A percentile compares a stretch with the other conserved stretches of the same genome.
These are phyloP conservation scores for Marronus borbonicus DNA, from an alignment of 2,888 invertebrate genomes.

Conservation along the genomic window DNA sequence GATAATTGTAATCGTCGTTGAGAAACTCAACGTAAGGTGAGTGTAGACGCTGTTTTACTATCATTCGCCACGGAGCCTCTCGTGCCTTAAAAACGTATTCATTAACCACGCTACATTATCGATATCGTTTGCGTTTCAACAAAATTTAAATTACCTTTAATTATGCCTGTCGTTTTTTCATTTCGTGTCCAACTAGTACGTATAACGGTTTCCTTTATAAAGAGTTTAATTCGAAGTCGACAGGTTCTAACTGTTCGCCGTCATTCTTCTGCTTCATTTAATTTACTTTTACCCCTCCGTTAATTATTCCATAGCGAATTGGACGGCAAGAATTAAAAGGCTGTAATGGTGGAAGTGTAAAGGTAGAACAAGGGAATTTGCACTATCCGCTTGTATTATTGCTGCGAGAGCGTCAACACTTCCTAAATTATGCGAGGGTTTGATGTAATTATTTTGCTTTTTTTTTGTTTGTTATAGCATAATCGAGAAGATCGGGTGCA, in stretches of 20 bases:
- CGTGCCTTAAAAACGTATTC: not conserved
- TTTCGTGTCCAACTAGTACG: not conserved
- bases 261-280: slow-evolving; percentile 7
- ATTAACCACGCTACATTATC: slow-evolving; percentile 15
- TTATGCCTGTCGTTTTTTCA: not conserved
- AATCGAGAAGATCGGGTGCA: no score
- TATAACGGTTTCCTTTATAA: not conserved
- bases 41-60: no score
- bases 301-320: slow-evolving; percentile 1
- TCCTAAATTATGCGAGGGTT: no score
- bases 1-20: no score
- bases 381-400: no score
- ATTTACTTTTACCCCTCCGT: slow-evolving; percentile 5
- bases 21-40: no score
- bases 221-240: slow-evolving; percentile 9
- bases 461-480: no score
- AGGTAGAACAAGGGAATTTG: not conserved
- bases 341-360: not conserved
- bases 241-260: slow-evolving; percentile 6
- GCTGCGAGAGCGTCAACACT: no score
- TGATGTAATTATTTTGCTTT: no score
- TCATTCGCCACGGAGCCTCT: no score
- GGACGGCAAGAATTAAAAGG: not conserved
- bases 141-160: slow-evolving; percentile 1
- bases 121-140: slow-evolving; percentile 11